phyloP scores from a whole-genome alignment of 2,888 invertebrate species.

The Acrobasis repandana region DNA sequence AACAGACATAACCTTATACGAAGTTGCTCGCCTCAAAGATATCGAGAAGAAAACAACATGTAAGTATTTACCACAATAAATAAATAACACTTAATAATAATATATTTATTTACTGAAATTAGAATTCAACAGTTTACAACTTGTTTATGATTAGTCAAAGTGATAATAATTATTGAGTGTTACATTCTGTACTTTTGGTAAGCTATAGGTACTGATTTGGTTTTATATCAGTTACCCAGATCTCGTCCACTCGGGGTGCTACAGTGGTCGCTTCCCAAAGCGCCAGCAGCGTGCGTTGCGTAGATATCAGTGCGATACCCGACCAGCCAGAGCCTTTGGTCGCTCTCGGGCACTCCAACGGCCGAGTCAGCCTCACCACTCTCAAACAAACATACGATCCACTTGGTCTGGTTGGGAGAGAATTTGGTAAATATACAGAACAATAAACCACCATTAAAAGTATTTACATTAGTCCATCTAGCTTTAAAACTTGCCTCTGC shows the following conservation, averaged over 20 bases:
- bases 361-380: slow-evolving; percentile 91
- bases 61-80: slow-evolving; percentile 41
- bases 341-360: slow-evolving; percentile 94
- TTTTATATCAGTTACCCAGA: slow-evolving; percentile 81
- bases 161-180: not conserved
- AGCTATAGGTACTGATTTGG: not conserved
- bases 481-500: no score
- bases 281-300: slow-evolving; percentile 92
- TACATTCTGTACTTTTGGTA: not conserved
- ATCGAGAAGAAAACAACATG: slow-evolving; percentile 76
- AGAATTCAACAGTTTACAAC: no score
- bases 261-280: slow-evolving; percentile 88
- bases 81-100: no score
- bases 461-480: no score
- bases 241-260: slow-evolving; percentile 87
- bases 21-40: slow-evolving; percentile 86
- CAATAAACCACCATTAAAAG: no score
- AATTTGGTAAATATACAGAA: slow-evolving; percentile 83
- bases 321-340: slow-evolving; percentile 90
- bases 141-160: not conserved
- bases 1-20: slow-evolving; percentile 93
- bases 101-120: no score
- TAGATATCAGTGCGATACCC: slow-evolving; percentile 91
- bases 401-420: slow-evolving; percentile 87
- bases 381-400: slow-evolving; percentile 88